Evolutionary conservation across 2,888 invertebrate species (phyloP).

Genomic region (Sialis fuliginosa): DNA sequence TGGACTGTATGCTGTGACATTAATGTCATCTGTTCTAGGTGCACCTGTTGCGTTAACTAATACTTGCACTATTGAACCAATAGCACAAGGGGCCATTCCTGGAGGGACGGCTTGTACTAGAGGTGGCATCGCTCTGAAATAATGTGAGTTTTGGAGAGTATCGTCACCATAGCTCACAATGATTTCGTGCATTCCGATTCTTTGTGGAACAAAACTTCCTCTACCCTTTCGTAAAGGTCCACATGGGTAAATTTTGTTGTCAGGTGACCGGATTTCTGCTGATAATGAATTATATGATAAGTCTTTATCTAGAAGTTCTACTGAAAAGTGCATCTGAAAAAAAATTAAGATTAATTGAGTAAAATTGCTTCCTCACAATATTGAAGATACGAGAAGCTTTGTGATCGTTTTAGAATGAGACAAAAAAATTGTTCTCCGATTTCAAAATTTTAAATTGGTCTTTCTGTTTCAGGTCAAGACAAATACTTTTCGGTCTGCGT

Average conservation of each 20-base stretch:
- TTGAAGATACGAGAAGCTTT: too few species aligned
- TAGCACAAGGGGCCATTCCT: slow-evolving; percentile 88
- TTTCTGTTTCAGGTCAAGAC: neutral
- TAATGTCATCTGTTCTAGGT: slow-evolving; percentile 62
- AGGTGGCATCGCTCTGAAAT: slow-evolving; percentile 76
- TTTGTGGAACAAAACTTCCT: slow-evolving; percentile 72
- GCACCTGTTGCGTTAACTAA: slow-evolving; percentile 72
- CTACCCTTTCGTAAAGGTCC: slow-evolving; percentile 51
- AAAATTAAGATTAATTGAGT: neutral
- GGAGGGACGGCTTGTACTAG: slow-evolving; percentile 74
- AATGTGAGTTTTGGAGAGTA: slow-evolving; percentile 36
- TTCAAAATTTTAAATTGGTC: too few species aligned
- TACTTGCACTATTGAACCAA: slow-evolving; percentile 90
- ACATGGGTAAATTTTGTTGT: slow-evolving; percentile 26
- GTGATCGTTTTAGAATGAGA: too few species aligned
- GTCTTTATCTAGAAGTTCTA: slow-evolving; percentile 45
- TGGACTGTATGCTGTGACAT: slow-evolving; percentile 85
- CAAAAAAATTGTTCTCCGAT: too few species aligned
- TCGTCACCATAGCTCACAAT: slow-evolving; percentile 37
- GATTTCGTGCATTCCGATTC: slow-evolving; percentile 84
- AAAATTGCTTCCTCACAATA: too few species aligned
- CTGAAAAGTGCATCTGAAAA: slow-evolving; percentile 57
- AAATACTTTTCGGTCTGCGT: neutral
- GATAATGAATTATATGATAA: slow-evolving; percentile 21
- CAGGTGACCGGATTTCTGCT: slow-evolving; percentile 23